Base-by-base conservation (phyloP, 1,140 invertebrate species). In the Calephelis nemesis region DNA sequence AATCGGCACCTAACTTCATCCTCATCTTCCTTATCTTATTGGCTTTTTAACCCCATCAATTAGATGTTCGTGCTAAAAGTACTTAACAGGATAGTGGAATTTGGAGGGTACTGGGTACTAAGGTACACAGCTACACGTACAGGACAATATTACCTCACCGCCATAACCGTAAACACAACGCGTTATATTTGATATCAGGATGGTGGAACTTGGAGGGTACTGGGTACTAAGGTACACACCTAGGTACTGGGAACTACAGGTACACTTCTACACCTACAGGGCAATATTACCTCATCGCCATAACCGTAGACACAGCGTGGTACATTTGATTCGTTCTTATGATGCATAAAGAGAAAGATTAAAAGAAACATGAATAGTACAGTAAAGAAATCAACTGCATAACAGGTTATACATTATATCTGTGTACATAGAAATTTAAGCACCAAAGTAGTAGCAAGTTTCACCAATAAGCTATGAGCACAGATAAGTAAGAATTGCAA, bases 261-360 rank as follows among this genome's bases (percentile, higher is more conserved):
- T 42, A 42, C 42, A 19, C 19, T 1, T 0, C 52, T 66, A 71
- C 69, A 85, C 85, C 83, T 87, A 89, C 78, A 74, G 87, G 87
- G 83, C 80, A 83, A 74, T 76, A 77, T 96, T 97, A 97, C 96
- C 96, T 97, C 95, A 97, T 96, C 77, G 96, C 95, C 91, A 97
- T 96, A 89, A 97, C 96, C 85, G 96, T 96, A 72, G 96, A 97
- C 83, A 97, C 96, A 84, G 96, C 96, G 93, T 97, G 96, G 94
- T 97, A 97, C 96, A 97, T 97, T 95, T 96, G 95, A 94, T 96
- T 95, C 93, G 95, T 95, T 94, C 94, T 95, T 90, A 88, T 78
- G 87, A 84, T 93, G 92, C 92, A 92, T 92, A 87, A 92, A 92
- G 86, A 92, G 91, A 90, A 93, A 92, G 92, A 93, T 90, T 90